Percentiles rank a stretch among this genome's conserved stretches.
Conservation (phyloP, 2,113 vertebrate genomes). For the Hemichromis elongatus region DNA sequence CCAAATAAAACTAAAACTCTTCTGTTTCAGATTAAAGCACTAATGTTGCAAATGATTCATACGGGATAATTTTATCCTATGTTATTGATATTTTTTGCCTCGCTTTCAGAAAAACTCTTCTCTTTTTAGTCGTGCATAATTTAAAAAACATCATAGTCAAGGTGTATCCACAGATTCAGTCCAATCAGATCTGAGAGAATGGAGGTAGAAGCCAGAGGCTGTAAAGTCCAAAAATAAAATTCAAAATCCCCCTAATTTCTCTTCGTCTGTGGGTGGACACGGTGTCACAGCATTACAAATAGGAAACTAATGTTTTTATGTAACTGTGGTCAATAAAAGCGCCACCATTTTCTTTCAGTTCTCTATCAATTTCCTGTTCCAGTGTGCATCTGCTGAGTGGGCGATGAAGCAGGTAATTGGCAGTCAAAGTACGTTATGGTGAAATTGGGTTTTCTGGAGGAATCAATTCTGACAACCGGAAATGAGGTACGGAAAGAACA, state of each 20-base stretch:
- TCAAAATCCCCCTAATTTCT: not conserved
- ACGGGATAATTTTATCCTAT: not conserved
- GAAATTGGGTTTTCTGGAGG: not conserved
- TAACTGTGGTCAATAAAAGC: not conserved
- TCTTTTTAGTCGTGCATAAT: not conserved
- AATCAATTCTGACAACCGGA: conserved; percentile 8
- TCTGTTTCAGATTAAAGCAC: not conserved
- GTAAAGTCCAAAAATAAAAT: not conserved
- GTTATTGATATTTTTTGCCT: not conserved
- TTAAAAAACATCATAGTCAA: not conserved
- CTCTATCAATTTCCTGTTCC: conserved; percentile 22
- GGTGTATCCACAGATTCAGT: not conserved
- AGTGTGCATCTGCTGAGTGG: not conserved
- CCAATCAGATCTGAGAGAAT: not conserved
- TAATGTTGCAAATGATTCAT: not conserved
- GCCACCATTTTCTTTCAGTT: not conserved
- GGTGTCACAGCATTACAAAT: not conserved
- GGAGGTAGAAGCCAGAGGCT: not conserved
- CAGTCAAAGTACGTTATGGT: not conserved
- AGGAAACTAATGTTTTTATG: not conserved
- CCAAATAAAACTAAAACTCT: not conserved
- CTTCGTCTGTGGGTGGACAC: not conserved
- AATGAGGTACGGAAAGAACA: not conserved
- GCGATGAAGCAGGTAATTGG: conserved; percentile 34
- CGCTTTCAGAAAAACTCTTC: not conserved